A percentile compares a stretch with the other conserved stretches of the same genome.
phyloP scores from a whole-genome alignment of 2,888 invertebrate species.

The Mechanitis mazaeus region DNA sequence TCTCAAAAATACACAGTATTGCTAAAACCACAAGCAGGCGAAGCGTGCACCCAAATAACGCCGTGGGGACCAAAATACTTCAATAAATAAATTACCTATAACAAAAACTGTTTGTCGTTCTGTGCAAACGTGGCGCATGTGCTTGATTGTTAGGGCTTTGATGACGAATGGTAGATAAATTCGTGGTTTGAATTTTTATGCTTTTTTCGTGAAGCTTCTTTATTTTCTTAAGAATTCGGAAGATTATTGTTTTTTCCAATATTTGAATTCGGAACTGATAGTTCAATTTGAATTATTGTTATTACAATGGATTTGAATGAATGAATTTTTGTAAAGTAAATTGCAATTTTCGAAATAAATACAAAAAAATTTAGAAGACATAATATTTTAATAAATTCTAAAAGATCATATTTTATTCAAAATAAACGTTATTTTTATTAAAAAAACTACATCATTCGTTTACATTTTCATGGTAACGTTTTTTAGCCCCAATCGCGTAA shows the following conservation, averaged over 20 bases:
- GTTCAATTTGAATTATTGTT: too few species aligned
- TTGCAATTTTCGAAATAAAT: too few species aligned
- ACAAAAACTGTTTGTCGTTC: constrained; percentile 49
- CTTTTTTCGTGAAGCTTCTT: not conserved
- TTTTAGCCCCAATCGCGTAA: constrained; percentile 54
- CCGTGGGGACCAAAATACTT: constrained; percentile 61
- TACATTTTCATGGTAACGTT: not conserved
- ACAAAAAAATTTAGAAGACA: too few species aligned
- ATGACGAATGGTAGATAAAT: not conserved
- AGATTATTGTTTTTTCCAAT: too few species aligned
- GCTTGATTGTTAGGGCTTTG: constrained; percentile 21
- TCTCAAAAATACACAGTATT: not conserved
- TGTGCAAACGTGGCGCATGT: constrained; percentile 42
- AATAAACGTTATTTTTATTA: too few species aligned
- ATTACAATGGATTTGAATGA: too few species aligned
- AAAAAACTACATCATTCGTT: too few species aligned
- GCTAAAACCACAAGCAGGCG: constrained; percentile 44
- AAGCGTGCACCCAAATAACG: constrained; percentile 63
- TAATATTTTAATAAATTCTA: too few species aligned
- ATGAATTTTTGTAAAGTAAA: too few species aligned
- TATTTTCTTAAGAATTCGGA: too few species aligned
- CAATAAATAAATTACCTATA: constrained; percentile 59
- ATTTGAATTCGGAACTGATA: too few species aligned
- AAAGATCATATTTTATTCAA: too few species aligned
- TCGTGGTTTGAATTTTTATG: constrained; percentile 7